Evolutionary conservation across 2,797 vertebrate species (phyloP), one percentile per base, ranked within the genome.

Genomic region (Aeoliscus strigatus): DNA sequence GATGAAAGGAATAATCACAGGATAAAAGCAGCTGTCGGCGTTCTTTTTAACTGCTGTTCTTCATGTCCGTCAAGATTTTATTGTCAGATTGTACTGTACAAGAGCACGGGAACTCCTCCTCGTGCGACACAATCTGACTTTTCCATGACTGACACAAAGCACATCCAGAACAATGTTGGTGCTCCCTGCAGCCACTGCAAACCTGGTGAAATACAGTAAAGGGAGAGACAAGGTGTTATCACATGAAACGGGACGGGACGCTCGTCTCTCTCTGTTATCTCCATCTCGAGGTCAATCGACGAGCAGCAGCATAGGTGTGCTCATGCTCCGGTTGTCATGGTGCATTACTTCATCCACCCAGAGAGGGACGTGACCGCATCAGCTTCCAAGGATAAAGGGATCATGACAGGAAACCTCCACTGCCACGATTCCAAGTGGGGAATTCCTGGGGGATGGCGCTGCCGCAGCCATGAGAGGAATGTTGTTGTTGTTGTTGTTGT

Each of bases 251-350:
- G 45, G 15, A 25, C 11, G 15, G 26, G 34, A 51, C 29, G 29
- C 12, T 29, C 9, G 14, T 43, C 47, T 56, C 38, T 42, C 52
- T 50, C 37, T 67, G 35, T 59, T 44, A 67, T 74, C 60, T 65
- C 18, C 30, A 29, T 25, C 28, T 47, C 30, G 40, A 48, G 40
- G 51, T 61, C 55, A 51, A 55, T 61, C 58, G 49, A 39, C 66
- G 41, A 38, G 51, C 45, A 38, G 51, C 45, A 39, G 31, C 25
- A 56, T 49, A 57, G 25, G 31, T 54, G 51, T 31, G 43, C 25
- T 34, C 6, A 64, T 44, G 58, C 49, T 45, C n/a, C 3, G 6
- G n/a, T 21, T 60, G 62, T 53, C 51, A 39, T 15, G 5, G n/a
- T 11, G 1, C 36, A 54, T 66, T 50, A 69, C 56, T 47, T 50